phyloP scores from a whole-genome alignment of 2,888 invertebrate species.

The Drosophila testacea region DNA sequence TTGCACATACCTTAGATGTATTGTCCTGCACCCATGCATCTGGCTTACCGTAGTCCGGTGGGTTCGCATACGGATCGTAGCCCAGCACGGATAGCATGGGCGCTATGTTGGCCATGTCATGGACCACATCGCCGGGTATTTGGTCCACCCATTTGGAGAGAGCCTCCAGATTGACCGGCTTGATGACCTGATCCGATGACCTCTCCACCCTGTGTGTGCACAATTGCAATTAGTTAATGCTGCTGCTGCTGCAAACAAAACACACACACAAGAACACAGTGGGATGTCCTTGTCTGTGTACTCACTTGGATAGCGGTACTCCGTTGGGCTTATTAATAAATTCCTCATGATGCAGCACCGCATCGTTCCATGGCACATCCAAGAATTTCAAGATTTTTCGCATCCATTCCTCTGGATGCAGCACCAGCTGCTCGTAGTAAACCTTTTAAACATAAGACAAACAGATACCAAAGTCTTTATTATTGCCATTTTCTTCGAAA shows the following conservation, averaged over 20 bases:
- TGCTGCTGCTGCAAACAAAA: not conserved
- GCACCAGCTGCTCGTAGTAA: conserved; percentile 98
- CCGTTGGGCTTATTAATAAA: conserved; percentile 98
- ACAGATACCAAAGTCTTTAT: not conserved
- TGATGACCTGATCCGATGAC: conserved; percentile 99
- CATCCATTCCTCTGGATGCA: conserved; percentile 96
- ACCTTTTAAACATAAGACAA: conserved; percentile 86
- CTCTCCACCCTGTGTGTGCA: conserved; percentile 93
- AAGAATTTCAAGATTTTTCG: conserved; percentile 94
- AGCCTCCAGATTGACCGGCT: conserved; percentile 98
- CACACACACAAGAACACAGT: too few relatives aligned
- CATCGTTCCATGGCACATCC: conserved; percentile 96
- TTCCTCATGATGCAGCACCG: conserved; percentile 98
- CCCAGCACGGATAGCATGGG: conserved; percentile 97
- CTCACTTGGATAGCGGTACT: conserved; percentile 97
- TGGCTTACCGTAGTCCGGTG: conserved; percentile 96
- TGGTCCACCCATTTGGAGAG: conserved; percentile 96
- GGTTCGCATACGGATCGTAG: conserved; percentile 98
- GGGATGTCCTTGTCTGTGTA: conserved; percentile 39
- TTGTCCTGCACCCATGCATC: conserved; percentile 91
- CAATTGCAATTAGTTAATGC: conserved; percentile 27
- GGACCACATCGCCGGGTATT: conserved; percentile 95
- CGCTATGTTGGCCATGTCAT: conserved; percentile 96
- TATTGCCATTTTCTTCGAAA: not conserved
- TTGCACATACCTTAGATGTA: conserved; percentile 86